A percentile compares a stretch with the other conserved stretches of the same genome.
These are phyloP conservation scores for Prolemur simus DNA, from an alignment of 2,113 vertebrate genomes.

Conservation along the genomic window DNA sequence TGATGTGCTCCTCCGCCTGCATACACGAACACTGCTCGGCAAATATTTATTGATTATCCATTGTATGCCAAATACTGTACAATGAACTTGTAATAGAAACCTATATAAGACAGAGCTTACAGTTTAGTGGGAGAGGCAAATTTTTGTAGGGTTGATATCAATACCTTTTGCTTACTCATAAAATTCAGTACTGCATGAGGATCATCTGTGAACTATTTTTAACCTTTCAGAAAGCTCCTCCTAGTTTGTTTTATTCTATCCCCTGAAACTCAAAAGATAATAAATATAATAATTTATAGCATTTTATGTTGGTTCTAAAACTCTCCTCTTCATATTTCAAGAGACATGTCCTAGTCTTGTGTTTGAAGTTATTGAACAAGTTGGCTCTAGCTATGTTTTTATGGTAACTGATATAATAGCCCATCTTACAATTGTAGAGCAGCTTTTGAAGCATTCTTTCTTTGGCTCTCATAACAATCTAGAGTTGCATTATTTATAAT, in stretches of 20 bases:
- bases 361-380: not conserved
- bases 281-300: not conserved
- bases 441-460: not conserved
- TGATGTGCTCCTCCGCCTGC: not conserved
- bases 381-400: not conserved
- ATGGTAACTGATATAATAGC: not conserved
- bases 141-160: not conserved
- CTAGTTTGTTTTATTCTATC: not conserved
- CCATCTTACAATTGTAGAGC: not conserved
- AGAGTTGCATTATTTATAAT: not conserved
- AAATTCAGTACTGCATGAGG: not conserved
- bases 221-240: constrained; percentile 33
- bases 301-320: not conserved
- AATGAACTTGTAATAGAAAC: not conserved
- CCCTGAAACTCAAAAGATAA: not conserved
- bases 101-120: not conserved
- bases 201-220: not conserved
- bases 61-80: not conserved
- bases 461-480: not conserved
- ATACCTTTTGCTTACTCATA: constrained; percentile 20
- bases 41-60: not conserved
- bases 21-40: not conserved
- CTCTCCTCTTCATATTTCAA: not conserved
- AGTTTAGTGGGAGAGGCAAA: not conserved
- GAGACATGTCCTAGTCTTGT: not conserved